Base-by-base conservation (phyloP, 2,888 invertebrate species). In the Chironomus riparius region DNA sequence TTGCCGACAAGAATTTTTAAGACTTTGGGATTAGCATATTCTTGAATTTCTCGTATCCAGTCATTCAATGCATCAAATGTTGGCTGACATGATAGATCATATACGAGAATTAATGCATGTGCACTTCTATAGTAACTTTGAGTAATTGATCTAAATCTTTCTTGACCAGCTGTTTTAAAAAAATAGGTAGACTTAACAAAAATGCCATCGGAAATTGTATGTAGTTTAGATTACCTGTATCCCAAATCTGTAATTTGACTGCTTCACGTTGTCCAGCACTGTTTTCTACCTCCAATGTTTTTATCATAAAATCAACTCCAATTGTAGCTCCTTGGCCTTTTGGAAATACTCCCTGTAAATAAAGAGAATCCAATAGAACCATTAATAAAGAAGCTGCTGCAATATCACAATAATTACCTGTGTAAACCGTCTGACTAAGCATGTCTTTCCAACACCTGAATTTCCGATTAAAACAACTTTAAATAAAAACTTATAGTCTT, bases 301-400 rank as follows among this genome's bases (percentile, higher is more conserved):
- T 98, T 78, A 98, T 98, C 97, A 98, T 97, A 84, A 98, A 98
- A 87, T 98, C 98, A 28, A 98, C 98, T 2, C 72, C 76, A 12
- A 98, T 98, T 3, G 98, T 98, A 76, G 98, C 98, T 79, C 97
- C 97, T 86, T 98, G 98, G 13, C 98, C 98, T 47, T 97, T 97
- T 73, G 98, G 98, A 86, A 98, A 98, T 70, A 98, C 86, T 2
- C 98, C 98, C 88, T 98, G n/a, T n/a, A n/a, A n/a, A n/a, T n/a
- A n/a, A n/a, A n/a, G n/a, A n/a, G n/a, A n/a, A n/a, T n/a, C n/a
- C n/a, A n/a, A n/a, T n/a, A n/a, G n/a, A n/a, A n/a, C n/a, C n/a
- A n/a, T n/a, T n/a, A n/a, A n/a, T n/a, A n/a, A n/a, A n/a, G n/a
- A n/a, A n/a, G n/a, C n/a, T n/a, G n/a, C n/a, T n/a, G n/a, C n/a